Conservation (phyloP, 1,140 invertebrate species). For the Colletes latitarsis region DNA sequence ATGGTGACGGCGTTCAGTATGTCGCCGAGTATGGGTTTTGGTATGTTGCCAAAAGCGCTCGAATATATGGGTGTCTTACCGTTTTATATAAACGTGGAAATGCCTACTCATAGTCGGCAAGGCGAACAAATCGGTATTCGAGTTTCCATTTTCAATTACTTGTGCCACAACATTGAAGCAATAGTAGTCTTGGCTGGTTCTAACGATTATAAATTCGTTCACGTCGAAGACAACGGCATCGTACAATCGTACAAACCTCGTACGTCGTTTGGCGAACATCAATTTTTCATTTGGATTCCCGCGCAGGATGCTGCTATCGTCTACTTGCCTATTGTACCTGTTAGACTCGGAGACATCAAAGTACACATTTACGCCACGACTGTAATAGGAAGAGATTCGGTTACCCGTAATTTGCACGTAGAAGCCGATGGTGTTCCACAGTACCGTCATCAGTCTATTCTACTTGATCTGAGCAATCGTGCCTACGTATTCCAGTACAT, state of each 20-base stretch:
- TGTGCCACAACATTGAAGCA: conserved; percentile 91
- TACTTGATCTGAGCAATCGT: conserved; percentile 95
- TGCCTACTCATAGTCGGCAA: conserved; percentile 90
- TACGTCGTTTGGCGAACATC: conserved; percentile 94
- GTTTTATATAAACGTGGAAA: conserved; percentile 97
- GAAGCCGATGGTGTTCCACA: conserved; percentile 97
- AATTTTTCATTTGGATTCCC: conserved; percentile 94
- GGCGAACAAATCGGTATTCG: conserved; percentile 97
- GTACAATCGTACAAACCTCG: conserved; percentile 92
- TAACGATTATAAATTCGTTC: conserved; percentile 95
- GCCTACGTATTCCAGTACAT: conserved; percentile 96
- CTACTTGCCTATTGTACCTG: conserved; percentile 94
- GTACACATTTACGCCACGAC: conserved; percentile 92
- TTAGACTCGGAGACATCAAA: conserved; percentile 89
- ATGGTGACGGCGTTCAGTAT: conserved; percentile 96
- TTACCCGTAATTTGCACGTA: conserved; percentile 88
- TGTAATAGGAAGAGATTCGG: conserved; percentile 90
- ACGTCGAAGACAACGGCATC: conserved; percentile 95
- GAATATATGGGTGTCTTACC: conserved; percentile 92
- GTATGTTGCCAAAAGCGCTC: conserved; percentile 89
- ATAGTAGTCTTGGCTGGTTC: conserved; percentile 93
- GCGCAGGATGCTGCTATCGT: conserved; percentile 91
- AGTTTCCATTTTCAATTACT: conserved; percentile 97
- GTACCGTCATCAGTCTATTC: conserved; percentile 93
- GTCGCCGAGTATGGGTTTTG: conserved; percentile 92